Evolutionary conservation across 2,113 vertebrate species (phyloP).

Genomic region (Passer domesticus): DNA sequence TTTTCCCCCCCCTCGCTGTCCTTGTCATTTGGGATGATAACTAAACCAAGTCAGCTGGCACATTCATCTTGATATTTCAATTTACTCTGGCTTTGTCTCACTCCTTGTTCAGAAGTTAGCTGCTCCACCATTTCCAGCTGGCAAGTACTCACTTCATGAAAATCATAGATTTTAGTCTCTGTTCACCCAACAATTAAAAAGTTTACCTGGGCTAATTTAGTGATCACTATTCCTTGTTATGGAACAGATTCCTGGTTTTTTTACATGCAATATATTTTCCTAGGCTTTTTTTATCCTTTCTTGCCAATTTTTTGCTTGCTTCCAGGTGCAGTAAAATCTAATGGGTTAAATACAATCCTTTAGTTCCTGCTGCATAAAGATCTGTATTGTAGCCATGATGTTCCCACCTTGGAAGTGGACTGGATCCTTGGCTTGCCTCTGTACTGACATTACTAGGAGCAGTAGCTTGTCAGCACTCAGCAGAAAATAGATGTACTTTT

Average conservation of each 20-base stretch:
- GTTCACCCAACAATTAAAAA: background rate
- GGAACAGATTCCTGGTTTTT: background rate
- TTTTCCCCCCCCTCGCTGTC: accelerated
- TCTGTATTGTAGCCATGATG: accelerated
- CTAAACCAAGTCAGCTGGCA: background rate
- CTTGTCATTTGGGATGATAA: background rate
- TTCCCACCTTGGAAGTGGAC: background rate
- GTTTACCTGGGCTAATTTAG: background rate
- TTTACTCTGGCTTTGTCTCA: background rate
- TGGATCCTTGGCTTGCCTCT: background rate
- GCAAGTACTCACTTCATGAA: background rate
- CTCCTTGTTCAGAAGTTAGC: background rate
- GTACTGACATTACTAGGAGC: background rate
- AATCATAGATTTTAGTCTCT: background rate
- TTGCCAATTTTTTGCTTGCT: background rate
- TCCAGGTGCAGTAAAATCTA: background rate
- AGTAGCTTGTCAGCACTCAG: background rate
- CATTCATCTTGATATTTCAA: background rate
- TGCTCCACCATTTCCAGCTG: background rate
- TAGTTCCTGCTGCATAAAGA: background rate
- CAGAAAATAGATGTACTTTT: background rate
- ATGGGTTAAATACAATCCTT: background rate
- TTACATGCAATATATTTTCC: background rate
- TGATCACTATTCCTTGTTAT: background rate
- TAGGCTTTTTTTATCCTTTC: background rate